These are phyloP conservation scores for Platysteira castanea DNA, from an alignment of 2,113 vertebrate genomes.

Conservation along the genomic window DNA sequence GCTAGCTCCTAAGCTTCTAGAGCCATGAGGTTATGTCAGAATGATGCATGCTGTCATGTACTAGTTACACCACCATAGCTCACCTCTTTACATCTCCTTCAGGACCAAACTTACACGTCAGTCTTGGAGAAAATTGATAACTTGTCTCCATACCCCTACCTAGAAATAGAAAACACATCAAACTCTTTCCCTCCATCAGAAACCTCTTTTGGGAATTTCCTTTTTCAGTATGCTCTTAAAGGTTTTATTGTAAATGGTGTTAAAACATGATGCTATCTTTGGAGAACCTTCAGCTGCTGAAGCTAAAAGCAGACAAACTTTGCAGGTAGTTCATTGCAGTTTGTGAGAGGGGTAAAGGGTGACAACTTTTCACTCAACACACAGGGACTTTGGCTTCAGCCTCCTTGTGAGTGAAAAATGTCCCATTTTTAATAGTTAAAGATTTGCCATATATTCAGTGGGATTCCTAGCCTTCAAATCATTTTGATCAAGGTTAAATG, in stretches of 20 bases:
- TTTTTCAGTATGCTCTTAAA: constrained; percentile 13
- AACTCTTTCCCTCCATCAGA: constrained; percentile 2
- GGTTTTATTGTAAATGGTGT: constrained; percentile 14
- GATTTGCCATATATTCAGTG: neutral
- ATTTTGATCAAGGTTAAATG: neutral
- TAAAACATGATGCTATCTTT: neutral
- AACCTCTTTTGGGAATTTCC: constrained; percentile 2
- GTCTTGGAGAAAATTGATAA: neutral
- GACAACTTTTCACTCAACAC: neutral
- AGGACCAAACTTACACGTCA: neutral
- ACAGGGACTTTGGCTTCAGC: neutral
- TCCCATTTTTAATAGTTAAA: neutral
- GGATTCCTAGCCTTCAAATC: neutral
- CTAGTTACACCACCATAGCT: neutral
- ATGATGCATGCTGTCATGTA: neutral
- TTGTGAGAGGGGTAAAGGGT: neutral
- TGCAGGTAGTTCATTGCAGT: neutral
- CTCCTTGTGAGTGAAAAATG: neutral
- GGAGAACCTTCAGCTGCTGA: neutral
- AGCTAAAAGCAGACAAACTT: neutral
- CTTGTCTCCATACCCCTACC: neutral
- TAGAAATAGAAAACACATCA: constrained; percentile 22
- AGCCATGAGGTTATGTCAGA: neutral
- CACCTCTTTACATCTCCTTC: neutral
- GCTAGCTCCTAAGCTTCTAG: neutral